Conservation (phyloP, 2,888 invertebrate species). For the Teleogryllus oceanicus region DNA sequence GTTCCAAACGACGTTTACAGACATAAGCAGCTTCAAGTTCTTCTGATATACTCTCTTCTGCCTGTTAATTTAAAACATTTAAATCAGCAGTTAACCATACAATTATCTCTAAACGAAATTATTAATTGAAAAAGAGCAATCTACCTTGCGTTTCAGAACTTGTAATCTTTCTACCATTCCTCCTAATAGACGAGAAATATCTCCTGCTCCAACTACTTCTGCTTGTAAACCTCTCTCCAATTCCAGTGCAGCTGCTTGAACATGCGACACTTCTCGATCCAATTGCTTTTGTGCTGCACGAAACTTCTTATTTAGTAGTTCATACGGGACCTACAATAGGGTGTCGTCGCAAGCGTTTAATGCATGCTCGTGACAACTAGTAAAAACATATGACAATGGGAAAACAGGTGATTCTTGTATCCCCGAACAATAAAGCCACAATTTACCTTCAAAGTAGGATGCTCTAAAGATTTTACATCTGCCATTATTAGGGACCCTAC, state of each 20-base stretch:
- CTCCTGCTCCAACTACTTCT: conserved; percentile 58
- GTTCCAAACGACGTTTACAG: conserved; percentile 88
- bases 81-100: conserved; percentile 5
- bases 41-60: conserved; percentile 88
- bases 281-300: conserved; percentile 90
- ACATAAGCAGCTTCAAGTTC: conserved; percentile 87
- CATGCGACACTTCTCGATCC: conserved; percentile 88
- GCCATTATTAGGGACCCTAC: conserved; percentile 29
- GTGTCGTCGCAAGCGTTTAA: background rate
- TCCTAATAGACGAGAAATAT: conserved; percentile 69
- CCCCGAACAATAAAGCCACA: too few species aligned
- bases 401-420: background rate
- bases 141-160: conserved; percentile 80
- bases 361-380: background rate
- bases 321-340: conserved; percentile 47
- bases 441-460: conserved; percentile 86
- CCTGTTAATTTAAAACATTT: conserved; percentile 46
- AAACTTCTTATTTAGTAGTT: conserved; percentile 95
- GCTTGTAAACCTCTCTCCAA: conserved; percentile 71
- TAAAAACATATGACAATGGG: conserved; percentile 8
- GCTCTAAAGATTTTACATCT: conserved; percentile 80
- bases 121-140: background rate
- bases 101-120: conserved; percentile 6
- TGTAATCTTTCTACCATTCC: conserved; percentile 73
- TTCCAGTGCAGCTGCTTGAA: conserved; percentile 73